phyloP scores from a whole-genome alignment of 2,113 vertebrate species.

The Entosphenus tridentatus region DNA sequence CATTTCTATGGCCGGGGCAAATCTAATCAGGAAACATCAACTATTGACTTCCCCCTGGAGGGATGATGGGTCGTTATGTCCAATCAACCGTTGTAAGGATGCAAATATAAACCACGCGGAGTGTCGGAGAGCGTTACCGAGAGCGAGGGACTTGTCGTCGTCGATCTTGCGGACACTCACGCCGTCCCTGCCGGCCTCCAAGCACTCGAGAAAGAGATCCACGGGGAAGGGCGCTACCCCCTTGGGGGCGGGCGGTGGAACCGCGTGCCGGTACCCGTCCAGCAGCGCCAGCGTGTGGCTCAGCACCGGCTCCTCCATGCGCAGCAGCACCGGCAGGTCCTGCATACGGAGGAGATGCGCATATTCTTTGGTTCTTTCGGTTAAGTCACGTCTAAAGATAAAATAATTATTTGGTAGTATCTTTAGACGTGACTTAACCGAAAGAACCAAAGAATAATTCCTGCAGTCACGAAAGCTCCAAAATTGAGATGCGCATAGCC shows the following conservation, averaged over 20 bases:
- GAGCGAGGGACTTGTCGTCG: conserved; percentile 23
- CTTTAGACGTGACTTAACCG: too few species aligned
- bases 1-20: too few species aligned
- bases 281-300: conserved; percentile 31
- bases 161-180: conserved; percentile 32
- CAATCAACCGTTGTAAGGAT: too few species aligned
- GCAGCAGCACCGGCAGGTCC: conserved; percentile 13
- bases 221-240: conserved; percentile 15
- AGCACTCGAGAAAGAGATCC: conserved; percentile 49
- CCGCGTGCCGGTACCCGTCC: conserved; percentile 39
- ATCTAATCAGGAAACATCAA: too few species aligned
- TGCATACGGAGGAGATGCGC: conserved; percentile 7
- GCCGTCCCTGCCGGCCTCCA: conserved; percentile 41
- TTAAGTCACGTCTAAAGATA: too few species aligned
- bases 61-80: too few species aligned
- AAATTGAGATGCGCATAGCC: neutral
- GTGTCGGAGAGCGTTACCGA: conserved; percentile 21
- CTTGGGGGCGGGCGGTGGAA: conserved; percentile 14
- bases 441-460: too few species aligned
- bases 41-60: too few species aligned
- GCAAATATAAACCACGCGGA: too few species aligned
- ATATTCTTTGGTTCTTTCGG: too few species aligned
- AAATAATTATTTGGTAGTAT: too few species aligned
- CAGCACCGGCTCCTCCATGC: conserved; percentile 39
- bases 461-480: too few species aligned